Percentiles rank a stretch among this genome's conserved stretches.
phyloP scores from a whole-genome alignment of 2,113 vertebrate species.

The Porphyrio hochstetteri region DNA sequence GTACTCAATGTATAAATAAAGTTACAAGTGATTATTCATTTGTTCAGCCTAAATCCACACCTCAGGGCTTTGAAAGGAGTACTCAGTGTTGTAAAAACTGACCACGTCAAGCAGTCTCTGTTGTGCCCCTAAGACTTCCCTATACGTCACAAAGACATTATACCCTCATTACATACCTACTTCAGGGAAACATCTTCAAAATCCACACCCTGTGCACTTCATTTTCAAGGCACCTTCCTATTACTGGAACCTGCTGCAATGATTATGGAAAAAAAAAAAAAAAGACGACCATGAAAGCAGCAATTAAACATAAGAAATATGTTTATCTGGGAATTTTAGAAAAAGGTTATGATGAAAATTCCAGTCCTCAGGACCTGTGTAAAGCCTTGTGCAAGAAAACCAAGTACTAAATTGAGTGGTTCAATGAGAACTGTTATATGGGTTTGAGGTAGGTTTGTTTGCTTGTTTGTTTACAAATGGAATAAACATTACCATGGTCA shows the following conservation, averaged over 20 bases:
- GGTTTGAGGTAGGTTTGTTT: neutral
- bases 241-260: neutral
- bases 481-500: neutral
- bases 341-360: neutral
- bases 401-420: neutral
- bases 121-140: neutral
- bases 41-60: neutral
- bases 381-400: neutral
- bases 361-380: neutral
- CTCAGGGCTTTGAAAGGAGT: neutral
- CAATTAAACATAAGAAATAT: neutral
- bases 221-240: neutral
- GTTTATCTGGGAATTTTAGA: neutral
- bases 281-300: neutral
- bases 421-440: neutral
- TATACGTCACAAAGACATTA: neutral
- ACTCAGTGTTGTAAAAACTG: neutral
- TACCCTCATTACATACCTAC: no score
- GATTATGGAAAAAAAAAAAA: neutral
- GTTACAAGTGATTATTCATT: neutral
- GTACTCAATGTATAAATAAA: neutral
- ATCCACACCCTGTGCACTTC: neutral
- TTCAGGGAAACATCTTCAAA: neutral
- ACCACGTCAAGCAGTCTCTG: neutral
- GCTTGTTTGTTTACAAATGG: neutral